Evolutionary conservation across 2,888 invertebrate genomes (phyloP), one percentile per base, ranked within the genome.

Genomic region (Autographa pulchrina): DNA sequence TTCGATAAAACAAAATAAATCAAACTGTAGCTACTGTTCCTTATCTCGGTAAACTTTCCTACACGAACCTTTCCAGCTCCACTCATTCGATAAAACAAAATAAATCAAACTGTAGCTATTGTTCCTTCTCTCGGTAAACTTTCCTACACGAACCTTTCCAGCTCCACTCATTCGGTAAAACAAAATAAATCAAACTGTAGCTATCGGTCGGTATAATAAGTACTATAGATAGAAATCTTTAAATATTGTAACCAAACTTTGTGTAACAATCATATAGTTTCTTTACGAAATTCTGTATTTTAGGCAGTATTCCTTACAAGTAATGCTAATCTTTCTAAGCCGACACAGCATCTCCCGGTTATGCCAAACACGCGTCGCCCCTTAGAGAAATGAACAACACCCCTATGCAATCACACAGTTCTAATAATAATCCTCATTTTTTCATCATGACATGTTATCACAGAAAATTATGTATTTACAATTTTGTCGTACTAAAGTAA

Each of bases 401-500:
- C 87, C 90, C 91, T 93, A 93, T 92, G 95, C 96, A 96, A 93
- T 94, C 96, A 96, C 95, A 93, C 96, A 93, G 93, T 93, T 93
- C 93, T 95, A 95, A 93, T 94, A 91, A 92, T 93, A 92, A 92
- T 91, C 86, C 90, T 92, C 92, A 93, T 93, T 93, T 93, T 84
- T 93, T 91, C 88, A 91, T 86, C 93, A 94, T n/a, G n/a, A n/a
- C n/a, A n/a, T 96, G 95, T 96, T 96, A 96, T 96, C 96, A 96
- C 96, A 96, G 96, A 96, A 96, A 96, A 96, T 95, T 91, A 96
- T 96, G 94, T 96, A 96, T 96, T 94, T 96, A 96, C 96, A 96
- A 95, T 94, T 96, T 96, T 94, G 94, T 94, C 95, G 90, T 91
- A 93, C 93, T 92, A 92, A 91, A 91, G 92, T 94, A 92, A 91